Evolutionary conservation across 64 coral and sea anemone species (phyloP).

Genomic region (Montipora efflorescens): DNA sequence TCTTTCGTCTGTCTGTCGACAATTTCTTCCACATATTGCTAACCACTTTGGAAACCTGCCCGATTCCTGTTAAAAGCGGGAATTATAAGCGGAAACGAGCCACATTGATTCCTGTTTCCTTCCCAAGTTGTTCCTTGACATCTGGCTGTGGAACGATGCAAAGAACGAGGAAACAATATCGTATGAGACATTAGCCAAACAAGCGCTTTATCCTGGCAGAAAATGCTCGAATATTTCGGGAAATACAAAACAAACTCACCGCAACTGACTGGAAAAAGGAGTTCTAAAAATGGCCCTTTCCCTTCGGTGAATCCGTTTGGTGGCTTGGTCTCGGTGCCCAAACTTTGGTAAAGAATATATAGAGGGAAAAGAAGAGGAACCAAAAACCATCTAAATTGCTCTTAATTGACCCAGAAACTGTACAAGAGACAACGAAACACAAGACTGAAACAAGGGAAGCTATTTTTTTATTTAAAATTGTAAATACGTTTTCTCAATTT

Average conservation of each 20-base stretch:
- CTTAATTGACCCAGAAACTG: too few species aligned
- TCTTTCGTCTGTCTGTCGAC: not conserved
- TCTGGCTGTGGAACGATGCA: conserved; percentile 4
- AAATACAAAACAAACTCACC: conserved; percentile 7
- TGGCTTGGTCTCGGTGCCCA: too few species aligned
- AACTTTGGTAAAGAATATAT: too few species aligned
- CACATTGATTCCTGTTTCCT: not conserved
- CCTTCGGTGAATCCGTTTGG: too few species aligned
- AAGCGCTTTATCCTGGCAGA: not conserved
- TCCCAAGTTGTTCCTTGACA: not conserved
- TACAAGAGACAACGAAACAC: too few species aligned
- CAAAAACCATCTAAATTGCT: too few species aligned
- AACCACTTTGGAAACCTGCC: not conserved
- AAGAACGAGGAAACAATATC: conserved; percentile 5
- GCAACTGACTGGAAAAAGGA: not conserved
- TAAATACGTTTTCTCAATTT: too few species aligned
- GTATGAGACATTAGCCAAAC: not conserved
- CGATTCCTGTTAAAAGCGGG: not conserved
- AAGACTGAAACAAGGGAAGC: too few species aligned
- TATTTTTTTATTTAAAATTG: too few species aligned
- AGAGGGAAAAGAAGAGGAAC: too few species aligned
- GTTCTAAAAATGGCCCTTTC: not conserved
- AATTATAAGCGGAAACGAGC: too few species aligned
- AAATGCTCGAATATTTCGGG: not conserved
- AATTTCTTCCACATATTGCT: not conserved